Conservation (phyloP, 1,140 invertebrate species). For the Solen grandis region DNA sequence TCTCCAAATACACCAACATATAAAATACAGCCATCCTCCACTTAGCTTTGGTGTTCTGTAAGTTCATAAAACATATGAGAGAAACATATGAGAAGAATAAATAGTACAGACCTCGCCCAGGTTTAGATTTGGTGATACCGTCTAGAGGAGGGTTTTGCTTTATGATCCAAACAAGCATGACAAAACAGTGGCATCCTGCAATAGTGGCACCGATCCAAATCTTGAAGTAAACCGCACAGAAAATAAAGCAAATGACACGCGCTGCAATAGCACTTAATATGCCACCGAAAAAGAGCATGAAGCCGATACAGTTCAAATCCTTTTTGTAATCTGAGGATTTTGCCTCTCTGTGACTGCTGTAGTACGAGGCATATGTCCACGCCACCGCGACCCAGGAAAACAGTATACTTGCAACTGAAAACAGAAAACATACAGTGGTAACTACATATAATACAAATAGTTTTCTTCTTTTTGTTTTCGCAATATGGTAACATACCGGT, state of each 20-base stretch:
- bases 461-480: too few species aligned
- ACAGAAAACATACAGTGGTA: too few species aligned
- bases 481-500: too few species aligned
- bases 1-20: conserved; percentile 20
- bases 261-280: neutral
- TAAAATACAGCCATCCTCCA: conserved; percentile 20
- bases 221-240: conserved; percentile 2
- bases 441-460: too few species aligned
- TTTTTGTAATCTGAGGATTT: neutral
- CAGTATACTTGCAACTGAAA: conserved; percentile 28
- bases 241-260: conserved; percentile 2
- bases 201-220: conserved; percentile 2
- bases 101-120: conserved; percentile 19
- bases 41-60: neutral
- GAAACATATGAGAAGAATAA: conserved; percentile 31
- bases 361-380: conserved; percentile 22
- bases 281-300: neutral
- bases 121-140: neutral
- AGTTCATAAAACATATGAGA: conserved; percentile 16
- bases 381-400: conserved; percentile 31
- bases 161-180: conserved; percentile 20
- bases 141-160: conserved; percentile 12
- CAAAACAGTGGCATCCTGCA: neutral
- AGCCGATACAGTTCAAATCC: conserved; percentile 12
- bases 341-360: conserved; percentile 12